Evolutionary conservation across 2,888 invertebrate species (phyloP), one percentile per base, ranked within the genome.

Genomic region (Keiferia lycopersicella): DNA sequence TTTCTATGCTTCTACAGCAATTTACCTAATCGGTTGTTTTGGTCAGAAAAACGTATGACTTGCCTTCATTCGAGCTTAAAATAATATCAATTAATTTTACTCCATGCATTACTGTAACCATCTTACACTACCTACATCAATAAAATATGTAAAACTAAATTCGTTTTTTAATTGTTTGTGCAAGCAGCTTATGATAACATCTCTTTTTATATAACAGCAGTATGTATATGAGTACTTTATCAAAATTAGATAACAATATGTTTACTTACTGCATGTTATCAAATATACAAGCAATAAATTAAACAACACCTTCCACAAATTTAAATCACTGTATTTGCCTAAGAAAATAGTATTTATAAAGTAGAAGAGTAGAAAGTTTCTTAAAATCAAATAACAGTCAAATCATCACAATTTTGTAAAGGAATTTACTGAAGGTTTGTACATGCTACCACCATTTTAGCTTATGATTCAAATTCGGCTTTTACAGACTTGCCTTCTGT

Each of bases 331-430:
- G 80, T 86, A 86, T 85, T 87, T 79, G 71, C 79, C 73, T 75
- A 82, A 81, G 78, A 86, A 86, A 83, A 80, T 73, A 76, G 71
- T 62, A 53, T 83, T 76, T 87, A 76, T 78, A 86, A 86, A 86
- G 83, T 81, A 80, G 76, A 78, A 71, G 66, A 73, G 77, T 74
- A 77, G 77, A 73, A 74, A 80, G 75, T 71, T 78, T 72, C 71
- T 70, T 68, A 72, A 66, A 78, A 74, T 69, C 71, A 76, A 79
- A 78, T 68, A 76, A 75, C 72, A 78, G 76, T 73, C 65, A 69
- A 75, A 68, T 69, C 77, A 78, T 71, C 71, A 80, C 79, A 83
- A 60, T 48, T 39, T 38, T 56, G 22, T 26, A 63, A 50, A 58
- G 48, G 59, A 51, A 57, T 57, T 26, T 56, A 34, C 12, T 56